Base-by-base conservation (phyloP, 64 coral and sea anemone genomes). In the Pocillopora verrucosa region DNA sequence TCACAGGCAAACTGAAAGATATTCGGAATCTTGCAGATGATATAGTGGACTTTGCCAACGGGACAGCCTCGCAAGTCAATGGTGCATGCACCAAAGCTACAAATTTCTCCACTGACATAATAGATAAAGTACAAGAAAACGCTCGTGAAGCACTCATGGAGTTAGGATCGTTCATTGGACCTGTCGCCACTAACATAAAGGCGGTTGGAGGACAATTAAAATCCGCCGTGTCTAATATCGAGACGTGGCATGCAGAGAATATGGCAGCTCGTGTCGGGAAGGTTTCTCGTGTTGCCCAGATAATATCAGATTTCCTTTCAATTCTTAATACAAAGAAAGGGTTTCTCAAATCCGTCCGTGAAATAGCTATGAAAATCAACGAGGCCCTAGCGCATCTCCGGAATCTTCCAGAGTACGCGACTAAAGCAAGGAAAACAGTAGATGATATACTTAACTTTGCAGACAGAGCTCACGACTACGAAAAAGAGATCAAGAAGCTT, bases 361-460 rank as follows among this genome's bases (percentile, higher is more conserved):
- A 92, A 25, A 80, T 98, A 19, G 93, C 92, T 13, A 68, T 73
- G 19, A 90, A 90, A 25, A 85, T 98, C 19, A 95, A 95, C 35
- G 89, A 93, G 34, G 91, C 90, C 30, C 61, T 94, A 6, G 51
- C 56, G 80, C 72, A 89, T 60, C 61, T 98, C 34, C 76, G 93
- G 13, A 93, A 88, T 68, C 72, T 98, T 24, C 96, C 96, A 20
- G 78, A 89, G 12, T 91, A 98, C 75, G 96, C 96, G 10, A 60
- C 83, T 10, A 94, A 95, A 59, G 96, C 93, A 10, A 91, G 96
- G 14, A 88, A 95, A 83, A 89, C 89, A 26, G 96, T 93, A 45
- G 93, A 98, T 65, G 93, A 93, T 24, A 80, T 98, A 20, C 80
- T 89, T 37, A 78, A 95, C 20, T 98, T 95, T 65, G 88, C 96